Base-by-base conservation (phyloP, 2,888 invertebrate species). In the Andricus curvator region DNA sequence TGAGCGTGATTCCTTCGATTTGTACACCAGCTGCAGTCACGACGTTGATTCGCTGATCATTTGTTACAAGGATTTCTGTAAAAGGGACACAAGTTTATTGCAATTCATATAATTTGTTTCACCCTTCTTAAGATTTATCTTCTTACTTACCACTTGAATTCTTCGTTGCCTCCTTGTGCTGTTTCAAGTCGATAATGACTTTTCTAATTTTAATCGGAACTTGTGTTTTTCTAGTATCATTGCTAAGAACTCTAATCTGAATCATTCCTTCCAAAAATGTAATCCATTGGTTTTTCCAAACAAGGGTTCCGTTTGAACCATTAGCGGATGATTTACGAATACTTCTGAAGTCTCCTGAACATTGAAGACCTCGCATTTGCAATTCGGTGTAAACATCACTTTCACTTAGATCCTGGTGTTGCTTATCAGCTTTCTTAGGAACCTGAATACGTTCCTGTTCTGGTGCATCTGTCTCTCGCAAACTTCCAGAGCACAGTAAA, bases 261-360 rank as follows among this genome's bases (percentile, higher is more conserved):
- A 96, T 91, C 94, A 96, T 94, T 20, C 94, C 94, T 87, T 96
- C 96, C 88, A 96, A 92, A 90, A 95, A 96, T 92, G 92, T 96
- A 96, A 96, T 70, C 70, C 70, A 70, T 29, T 70, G 25, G 5
- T 70, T 41, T 51, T 70, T 51, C 25, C 4, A 67, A 37, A 85
- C 82, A 17, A 94, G 87, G 20, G 84, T 88, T n/a, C 93, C 94
- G 3, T 84, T 87, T 0, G 70, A 83, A 1, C 92, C 94, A 83
- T 90, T 86, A 65, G 93, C 90, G 77, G 94, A 94, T 4, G 93
- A 91, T 77, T 92, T 91, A 1, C 91, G 85, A 6, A 96, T 90
- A 37, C 94, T 94, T 85, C 93, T 91, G 87, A 94, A 95, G 0
- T 90, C 66, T 4, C 93, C 93, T 6, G 91, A 89, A 85, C 95